Evolutionary conservation across 2,797 vertebrate species (phyloP), one percentile per base, ranked within the genome.

Genomic region (Macropodus opercularis): DNA sequence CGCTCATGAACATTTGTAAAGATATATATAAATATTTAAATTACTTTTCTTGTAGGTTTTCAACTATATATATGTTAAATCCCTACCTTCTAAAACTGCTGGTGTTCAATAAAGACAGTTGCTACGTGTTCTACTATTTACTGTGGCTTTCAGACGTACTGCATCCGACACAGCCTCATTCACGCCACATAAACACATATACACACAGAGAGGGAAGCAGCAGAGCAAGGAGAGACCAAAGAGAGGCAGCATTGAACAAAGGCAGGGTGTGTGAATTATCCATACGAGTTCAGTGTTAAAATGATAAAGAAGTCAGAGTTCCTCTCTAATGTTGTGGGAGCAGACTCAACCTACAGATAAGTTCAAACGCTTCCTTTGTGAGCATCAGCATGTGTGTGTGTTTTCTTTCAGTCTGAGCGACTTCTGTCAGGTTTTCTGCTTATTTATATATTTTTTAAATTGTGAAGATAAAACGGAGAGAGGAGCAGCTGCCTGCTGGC

Each of bases 21-120:
- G 89, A 93, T 92, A 92, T 93, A 92, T 92, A 93, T 92, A 93
- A 91, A 93, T 92, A 93, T 93, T 92, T 91, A 91, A 93, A 93
- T 90, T 84, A 91, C 89, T 92, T 93, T 92, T 93, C 90, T 92
- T 86, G 88, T 92, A 92, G 92, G 89, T 89, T 92, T 92, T 92
- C 84, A 89, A 90, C 88, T 79, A 89, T 91, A 90, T 92, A 92
- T 90, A 92, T 91, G 90, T 92, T 89, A 86, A 91, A 91, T 88
- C 89, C 87, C 79, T 90, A 90, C 89, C 85, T 91, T 90, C 87
- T 87, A 84, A 91, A 90, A 88, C n/a, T 85, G 85, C 89, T 67
- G 83, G 86, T 93, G 90, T 92, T 91, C 88, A 94, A 94, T 94
- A 94, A 94, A 93, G 86, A 92, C 89, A 85, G 89, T 92, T 92